Conservation (phyloP, 23 tunicate genomes). For the Corella eumyota region DNA sequence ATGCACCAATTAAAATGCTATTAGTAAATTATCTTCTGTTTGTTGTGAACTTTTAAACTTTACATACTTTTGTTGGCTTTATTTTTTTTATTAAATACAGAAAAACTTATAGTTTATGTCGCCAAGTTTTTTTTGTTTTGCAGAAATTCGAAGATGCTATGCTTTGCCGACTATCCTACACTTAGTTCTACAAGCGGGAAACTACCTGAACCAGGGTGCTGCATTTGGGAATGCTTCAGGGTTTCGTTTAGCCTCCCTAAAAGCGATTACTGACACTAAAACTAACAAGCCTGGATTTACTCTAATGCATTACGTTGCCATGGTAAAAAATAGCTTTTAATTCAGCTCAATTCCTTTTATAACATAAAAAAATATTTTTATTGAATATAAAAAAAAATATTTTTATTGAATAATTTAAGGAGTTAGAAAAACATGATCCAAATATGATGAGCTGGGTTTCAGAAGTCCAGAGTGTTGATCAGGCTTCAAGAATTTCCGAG, state of each 20-base stretch:
- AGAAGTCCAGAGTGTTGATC: slow-evolving; percentile 42
- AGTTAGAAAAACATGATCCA: slow-evolving; percentile 54
- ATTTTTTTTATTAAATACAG: too few species aligned
- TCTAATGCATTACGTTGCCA: slow-evolving; percentile 91
- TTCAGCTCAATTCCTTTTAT: neutral
- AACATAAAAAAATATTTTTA: neutral
- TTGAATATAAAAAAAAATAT: neutral
- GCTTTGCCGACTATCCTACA: slow-evolving; percentile 74
- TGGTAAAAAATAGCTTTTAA: slow-evolving; percentile 21
- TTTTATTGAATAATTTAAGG: slow-evolving; percentile 18
- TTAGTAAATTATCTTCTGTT: too few species aligned
- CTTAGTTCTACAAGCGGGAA: slow-evolving; percentile 80
- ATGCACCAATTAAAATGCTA: too few species aligned
- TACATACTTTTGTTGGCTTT: too few species aligned
- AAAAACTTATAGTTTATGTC: too few species aligned
- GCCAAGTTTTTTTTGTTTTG: slow-evolving; percentile 2
- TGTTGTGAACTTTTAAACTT: too few species aligned
- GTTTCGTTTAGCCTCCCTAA: slow-evolving; percentile 53
- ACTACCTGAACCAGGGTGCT: slow-evolving; percentile 76
- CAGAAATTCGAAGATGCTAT: slow-evolving; percentile 68
- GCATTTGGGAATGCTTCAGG: slow-evolving; percentile 85
- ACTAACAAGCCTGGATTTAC: slow-evolving; percentile 90
- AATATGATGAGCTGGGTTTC: slow-evolving; percentile 57
- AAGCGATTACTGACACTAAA: slow-evolving; percentile 65
- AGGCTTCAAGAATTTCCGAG: slow-evolving; percentile 53